A percentile compares a stretch with the other conserved stretches of the same genome.
Conservation (phyloP, 92 coral and sea anemone genomes). For the Meandrina meandrites region DNA sequence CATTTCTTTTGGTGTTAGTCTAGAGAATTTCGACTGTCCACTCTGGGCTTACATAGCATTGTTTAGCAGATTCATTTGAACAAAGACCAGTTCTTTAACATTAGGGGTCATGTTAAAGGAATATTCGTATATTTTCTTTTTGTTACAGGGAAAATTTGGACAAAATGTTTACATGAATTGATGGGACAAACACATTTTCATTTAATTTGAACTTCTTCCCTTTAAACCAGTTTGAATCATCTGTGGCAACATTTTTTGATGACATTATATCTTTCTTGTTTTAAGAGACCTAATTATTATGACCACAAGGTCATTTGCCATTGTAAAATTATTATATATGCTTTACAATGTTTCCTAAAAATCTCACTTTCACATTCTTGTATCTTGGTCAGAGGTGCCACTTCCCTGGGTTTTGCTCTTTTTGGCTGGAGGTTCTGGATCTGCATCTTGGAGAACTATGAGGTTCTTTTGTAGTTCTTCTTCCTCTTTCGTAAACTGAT, state of each 20-base stretch:
- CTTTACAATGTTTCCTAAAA: not conserved
- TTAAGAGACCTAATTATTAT: no score
- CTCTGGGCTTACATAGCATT: not conserved
- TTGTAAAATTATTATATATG: not conserved
- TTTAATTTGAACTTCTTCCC: not conserved
- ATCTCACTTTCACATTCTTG: not conserved
- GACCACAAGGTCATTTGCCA: not conserved
- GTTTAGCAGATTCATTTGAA: no score
- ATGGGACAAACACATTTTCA: not conserved
- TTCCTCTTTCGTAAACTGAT: conserved; percentile 29
- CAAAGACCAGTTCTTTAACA: no score
- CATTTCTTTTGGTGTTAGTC: not conserved
- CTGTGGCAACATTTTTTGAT: not conserved
- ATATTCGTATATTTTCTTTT: not conserved
- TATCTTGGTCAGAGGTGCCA: not conserved
- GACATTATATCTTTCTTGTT: not conserved
- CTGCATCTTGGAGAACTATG: conserved; percentile 18
- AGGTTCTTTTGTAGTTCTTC: conserved; percentile 21
- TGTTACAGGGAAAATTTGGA: not conserved
- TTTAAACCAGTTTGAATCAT: not conserved
- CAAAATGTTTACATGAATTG: not conserved
- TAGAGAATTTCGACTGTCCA: not conserved
- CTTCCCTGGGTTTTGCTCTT: conserved; percentile 7
- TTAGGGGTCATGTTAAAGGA: no score
- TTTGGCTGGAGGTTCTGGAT: conserved; percentile 35